phyloP scores from a whole-genome alignment of 2,113 vertebrate genomes.

The Phylloscopus trochilus region DNA sequence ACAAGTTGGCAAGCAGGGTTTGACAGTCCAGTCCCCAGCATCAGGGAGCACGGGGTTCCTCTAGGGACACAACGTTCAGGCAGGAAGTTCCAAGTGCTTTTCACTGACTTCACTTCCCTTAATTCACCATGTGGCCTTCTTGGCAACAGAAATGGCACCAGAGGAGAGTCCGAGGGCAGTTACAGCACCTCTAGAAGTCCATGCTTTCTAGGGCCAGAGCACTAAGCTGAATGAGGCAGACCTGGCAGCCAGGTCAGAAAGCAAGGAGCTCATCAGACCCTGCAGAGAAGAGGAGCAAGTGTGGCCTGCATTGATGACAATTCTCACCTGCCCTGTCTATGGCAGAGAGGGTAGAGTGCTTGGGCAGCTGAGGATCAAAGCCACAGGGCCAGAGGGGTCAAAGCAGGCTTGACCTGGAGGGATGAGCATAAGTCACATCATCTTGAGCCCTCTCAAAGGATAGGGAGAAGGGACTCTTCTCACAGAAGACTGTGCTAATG shows the following conservation, averaged over 20 bases:
- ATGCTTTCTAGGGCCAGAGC: not conserved
- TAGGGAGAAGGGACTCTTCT: not conserved
- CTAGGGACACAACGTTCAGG: not conserved
- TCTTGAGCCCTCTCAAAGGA: not conserved
- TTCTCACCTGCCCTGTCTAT: fast-evolving
- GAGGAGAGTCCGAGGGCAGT: not conserved
- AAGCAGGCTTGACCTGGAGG: not conserved
- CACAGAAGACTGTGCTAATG: not conserved
- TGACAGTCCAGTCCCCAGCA: not conserved
- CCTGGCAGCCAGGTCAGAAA: not conserved
- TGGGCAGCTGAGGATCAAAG: not conserved
- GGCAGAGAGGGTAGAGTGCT: not conserved
- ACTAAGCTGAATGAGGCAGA: not conserved
- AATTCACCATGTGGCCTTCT: not conserved
- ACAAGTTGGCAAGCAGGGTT: not conserved
- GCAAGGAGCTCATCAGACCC: not conserved
- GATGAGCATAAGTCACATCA: not conserved
- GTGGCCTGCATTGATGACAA: not conserved
- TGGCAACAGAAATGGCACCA: not conserved
- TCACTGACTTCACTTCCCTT: not conserved
- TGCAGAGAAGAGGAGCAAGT: not conserved
- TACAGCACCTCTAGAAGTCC: not conserved
- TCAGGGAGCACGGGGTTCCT: not conserved
- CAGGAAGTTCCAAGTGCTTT: not conserved
- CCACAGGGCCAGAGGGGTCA: not conserved